A percentile compares a stretch with the other conserved stretches of the same genome.
Conservation (phyloP, 2,113 vertebrate genomes). For the Spea multiplicata region DNA sequence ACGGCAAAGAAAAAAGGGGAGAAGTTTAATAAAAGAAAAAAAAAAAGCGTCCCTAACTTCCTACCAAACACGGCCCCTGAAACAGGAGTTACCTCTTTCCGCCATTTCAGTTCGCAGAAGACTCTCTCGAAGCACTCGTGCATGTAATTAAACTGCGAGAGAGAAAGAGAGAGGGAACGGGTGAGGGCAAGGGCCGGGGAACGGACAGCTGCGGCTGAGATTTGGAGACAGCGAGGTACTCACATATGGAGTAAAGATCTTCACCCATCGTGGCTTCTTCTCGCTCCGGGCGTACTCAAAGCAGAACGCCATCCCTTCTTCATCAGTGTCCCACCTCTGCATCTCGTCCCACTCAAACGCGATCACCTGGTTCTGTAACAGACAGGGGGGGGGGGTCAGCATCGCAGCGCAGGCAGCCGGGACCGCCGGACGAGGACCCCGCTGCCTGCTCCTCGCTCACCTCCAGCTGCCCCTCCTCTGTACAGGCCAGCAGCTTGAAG, state of each 20-base stretch:
- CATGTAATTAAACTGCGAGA: slow-evolving; percentile 94
- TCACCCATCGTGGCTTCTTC: slow-evolving; percentile 96
- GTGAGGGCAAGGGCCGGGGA: background rate
- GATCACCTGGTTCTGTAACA: slow-evolving; percentile 88
- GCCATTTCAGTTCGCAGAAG: slow-evolving; percentile 97
- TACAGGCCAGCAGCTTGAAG: slow-evolving; percentile 95
- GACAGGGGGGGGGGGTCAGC: too few relatives aligned
- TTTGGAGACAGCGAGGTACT: slow-evolving; percentile 56
- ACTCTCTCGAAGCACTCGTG: slow-evolving; percentile 96
- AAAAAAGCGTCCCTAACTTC: background rate
- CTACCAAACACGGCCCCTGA: background rate
- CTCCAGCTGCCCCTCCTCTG: slow-evolving; percentile 91
- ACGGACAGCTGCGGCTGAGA: too few relatives aligned
- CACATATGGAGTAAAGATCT: slow-evolving; percentile 86
- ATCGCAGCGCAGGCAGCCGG: too few relatives aligned
- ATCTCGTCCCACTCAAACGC: slow-evolving; percentile 93
- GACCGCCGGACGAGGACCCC: background rate
- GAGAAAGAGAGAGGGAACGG: background rate
- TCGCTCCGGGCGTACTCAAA: slow-evolving; percentile 92
- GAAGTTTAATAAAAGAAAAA: background rate
- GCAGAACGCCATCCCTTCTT: slow-evolving; percentile 97
- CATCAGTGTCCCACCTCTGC: slow-evolving; percentile 97
- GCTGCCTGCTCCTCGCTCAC: slow-evolving; percentile 55
- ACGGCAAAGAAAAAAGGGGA: slow-evolving; percentile 6
- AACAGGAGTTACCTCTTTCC: slow-evolving; percentile 83